Percentiles rank a stretch among this genome's conserved stretches.
phyloP scores from a whole-genome alignment of 2,113 vertebrate genomes.

The Neodon shergylaensis region DNA sequence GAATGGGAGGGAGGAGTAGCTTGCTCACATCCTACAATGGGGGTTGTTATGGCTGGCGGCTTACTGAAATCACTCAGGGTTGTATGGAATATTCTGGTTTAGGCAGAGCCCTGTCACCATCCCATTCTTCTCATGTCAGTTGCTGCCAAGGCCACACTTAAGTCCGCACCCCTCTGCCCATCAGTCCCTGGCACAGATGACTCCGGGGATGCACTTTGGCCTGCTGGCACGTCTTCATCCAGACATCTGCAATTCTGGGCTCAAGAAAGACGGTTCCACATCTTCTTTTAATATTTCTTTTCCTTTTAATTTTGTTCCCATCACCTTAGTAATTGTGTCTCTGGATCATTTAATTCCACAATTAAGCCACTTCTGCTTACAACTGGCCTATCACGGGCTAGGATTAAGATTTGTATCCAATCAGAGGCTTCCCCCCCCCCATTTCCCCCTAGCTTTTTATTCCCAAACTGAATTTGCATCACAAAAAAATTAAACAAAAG shows the following conservation, averaged over 20 bases:
- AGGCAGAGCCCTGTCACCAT: neutral
- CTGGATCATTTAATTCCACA: slow-evolving; percentile 50
- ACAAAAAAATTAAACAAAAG: slow-evolving; percentile 90
- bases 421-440: slow-evolving; percentile 77
- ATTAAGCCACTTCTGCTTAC: slow-evolving; percentile 59
- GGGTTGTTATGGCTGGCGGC: neutral
- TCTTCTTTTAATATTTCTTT: fast-evolving
- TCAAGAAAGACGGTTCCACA: neutral
- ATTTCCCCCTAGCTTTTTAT: slow-evolving; percentile 77
- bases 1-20: neutral
- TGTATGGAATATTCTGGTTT: neutral
- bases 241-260: neutral
- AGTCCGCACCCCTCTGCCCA: neutral
- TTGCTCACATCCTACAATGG: neutral
- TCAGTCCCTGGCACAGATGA: neutral
- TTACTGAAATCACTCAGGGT: neutral
- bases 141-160: neutral
- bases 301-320: neutral
- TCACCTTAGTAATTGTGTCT: slow-evolving; percentile 43
- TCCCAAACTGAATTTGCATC: slow-evolving; percentile 86
- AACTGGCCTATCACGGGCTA: slow-evolving; percentile 55
- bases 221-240: neutral
- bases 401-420: slow-evolving; percentile 84
- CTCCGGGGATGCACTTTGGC: neutral
- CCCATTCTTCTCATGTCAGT: neutral